phyloP scores from a whole-genome alignment of 2,797 vertebrate species.

The Silurus aristotelis region DNA sequence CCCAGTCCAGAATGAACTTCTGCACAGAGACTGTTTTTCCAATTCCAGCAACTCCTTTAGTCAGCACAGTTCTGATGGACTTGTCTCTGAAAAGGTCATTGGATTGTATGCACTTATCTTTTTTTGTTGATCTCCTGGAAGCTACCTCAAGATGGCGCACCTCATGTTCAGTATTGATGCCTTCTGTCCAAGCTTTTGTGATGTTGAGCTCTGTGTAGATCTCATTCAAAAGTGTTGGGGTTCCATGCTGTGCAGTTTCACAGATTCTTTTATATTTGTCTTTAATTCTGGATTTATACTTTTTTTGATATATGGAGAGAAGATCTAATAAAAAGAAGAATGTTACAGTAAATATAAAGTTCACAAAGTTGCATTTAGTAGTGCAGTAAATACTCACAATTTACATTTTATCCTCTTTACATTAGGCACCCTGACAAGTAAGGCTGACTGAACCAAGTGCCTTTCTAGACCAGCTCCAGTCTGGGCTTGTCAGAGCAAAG shows the following conservation, averaged over 20 bases:
- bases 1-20: too few species aligned
- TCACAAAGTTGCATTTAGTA: background rate
- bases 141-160: background rate
- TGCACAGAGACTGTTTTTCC: too few species aligned
- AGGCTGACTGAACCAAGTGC: too few species aligned
- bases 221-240: background rate
- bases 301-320: background rate
- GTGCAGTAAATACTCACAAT: too few species aligned
- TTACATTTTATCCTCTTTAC: too few species aligned
- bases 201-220: background rate
- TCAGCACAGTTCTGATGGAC: background rate
- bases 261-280: background rate
- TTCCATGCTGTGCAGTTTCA: background rate
- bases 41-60: too few species aligned
- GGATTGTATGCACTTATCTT: background rate
- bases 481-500: too few species aligned
- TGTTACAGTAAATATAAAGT: background rate
- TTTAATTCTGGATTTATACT: background rate
- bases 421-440: too few species aligned
- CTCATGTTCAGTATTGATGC: background rate
- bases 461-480: too few species aligned
- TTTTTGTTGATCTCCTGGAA: background rate
- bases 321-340: conserved; percentile 3
- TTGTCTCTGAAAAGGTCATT: background rate
- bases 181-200: background rate